Evolutionary conservation across 1,140 invertebrate genomes (phyloP), one percentile per base, ranked within the genome.

Genomic region (Drosophila equinoxialis): DNA sequence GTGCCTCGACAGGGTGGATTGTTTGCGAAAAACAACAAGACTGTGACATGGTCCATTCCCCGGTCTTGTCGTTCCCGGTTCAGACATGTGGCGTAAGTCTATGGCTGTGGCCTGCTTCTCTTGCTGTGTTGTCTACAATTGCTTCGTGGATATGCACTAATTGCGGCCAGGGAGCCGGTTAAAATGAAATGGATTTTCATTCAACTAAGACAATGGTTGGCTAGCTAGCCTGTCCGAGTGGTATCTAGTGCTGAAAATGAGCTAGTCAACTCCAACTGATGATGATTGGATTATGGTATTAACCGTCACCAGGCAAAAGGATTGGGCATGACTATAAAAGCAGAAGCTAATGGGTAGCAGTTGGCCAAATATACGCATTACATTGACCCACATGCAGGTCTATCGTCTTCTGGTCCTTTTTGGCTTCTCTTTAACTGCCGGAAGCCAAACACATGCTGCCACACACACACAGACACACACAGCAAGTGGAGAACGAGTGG

Each of bases 181-280:
- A 90, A 91, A 91, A 90, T 90, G 79, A 87, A 90, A 91, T 90
- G 89, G 84, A 89, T 91, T 91, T 91, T 75, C 81, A 76, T 89
- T 82, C 83, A 90, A 75, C 71, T 74, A 65, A 23, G 33, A 58
- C 45, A 51, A 51, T 51, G 45, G 45, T 51, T 51, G 17, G 45
- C 1, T 48, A 60, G 65, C 64, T 37, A n/a, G 30, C 1, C 58
- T 20, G 70, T 59, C 33, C 67, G 33, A 64, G 42, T 63, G 74
- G 70, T 71, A 67, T 77, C 41, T 55, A 42, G 68, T 41, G 59
- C 68, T 59, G 68, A 61, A 86, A 85, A 76, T 82, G 75, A 85
- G 78, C 68, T 65, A 66, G 77, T 69, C 72, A 71, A 65, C 72
- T 74, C 57, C 57, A 80, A 89, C 84, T 83, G 83, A 87, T 87